Evolutionary conservation across 2,113 vertebrate genomes (phyloP).

Genomic region (Anolis carolinensis): DNA sequence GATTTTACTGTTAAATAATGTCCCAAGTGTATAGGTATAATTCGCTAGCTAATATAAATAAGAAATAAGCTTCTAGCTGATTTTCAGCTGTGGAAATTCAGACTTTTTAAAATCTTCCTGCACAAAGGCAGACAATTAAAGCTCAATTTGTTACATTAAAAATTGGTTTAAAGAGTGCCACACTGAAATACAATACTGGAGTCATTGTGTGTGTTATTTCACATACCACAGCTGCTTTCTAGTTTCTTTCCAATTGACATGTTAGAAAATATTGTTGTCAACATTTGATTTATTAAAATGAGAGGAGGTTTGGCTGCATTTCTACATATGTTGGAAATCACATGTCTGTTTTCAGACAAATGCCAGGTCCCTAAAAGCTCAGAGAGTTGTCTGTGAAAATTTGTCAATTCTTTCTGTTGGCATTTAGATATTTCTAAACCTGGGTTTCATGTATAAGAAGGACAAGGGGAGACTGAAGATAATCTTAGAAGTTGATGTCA

Average conservation of each 20-base stretch:
- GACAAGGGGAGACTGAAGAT: not conserved
- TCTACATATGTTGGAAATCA: too few species aligned
- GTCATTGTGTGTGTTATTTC: not conserved
- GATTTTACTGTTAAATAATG: conserved; percentile 5
- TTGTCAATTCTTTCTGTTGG: not conserved
- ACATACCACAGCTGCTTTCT: not conserved
- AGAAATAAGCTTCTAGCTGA: not conserved
- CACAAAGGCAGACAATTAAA: conserved; percentile 2
- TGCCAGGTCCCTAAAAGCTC: not conserved
- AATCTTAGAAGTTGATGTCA: not conserved
- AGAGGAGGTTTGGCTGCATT: too few species aligned
- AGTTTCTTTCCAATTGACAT: not conserved
- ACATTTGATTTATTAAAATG: not conserved
- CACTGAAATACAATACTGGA: not conserved
- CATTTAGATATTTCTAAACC: not conserved
- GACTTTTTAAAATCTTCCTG: not conserved
- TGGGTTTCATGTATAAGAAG: not conserved
- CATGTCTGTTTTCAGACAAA: not conserved
- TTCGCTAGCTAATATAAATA: not conserved
- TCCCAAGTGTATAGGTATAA: not conserved
- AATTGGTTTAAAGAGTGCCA: not conserved
- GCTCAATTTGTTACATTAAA: not conserved
- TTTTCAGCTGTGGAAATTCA: not conserved
- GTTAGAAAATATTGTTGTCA: not conserved
- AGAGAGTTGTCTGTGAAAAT: not conserved